Base-by-base conservation (phyloP, 30 jellyfish, hydroid and myxozoan genomes). In the Phacellophora camtschatica region DNA sequence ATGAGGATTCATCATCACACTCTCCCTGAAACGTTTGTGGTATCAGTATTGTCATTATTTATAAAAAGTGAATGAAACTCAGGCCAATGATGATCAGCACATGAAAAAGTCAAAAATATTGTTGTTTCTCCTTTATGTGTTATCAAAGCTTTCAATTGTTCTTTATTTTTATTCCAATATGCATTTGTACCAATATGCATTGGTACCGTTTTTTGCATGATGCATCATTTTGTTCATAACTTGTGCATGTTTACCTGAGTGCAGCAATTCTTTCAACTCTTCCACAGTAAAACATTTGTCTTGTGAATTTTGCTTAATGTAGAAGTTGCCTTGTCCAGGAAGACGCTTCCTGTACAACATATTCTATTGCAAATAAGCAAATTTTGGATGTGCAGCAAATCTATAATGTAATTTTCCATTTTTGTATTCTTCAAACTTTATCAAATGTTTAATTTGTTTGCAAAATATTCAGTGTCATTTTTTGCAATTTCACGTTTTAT, bases 11-110 rank as follows among this genome's bases (percentile, higher is more conserved):
- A 32, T 27, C 9, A 19, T 68, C n/a, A 68, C n/a, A n/a, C n/a
- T n/a, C n/a, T n/a, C n/a, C n/a, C n/a, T n/a, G n/a, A n/a, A n/a
- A n/a, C n/a, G n/a, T n/a, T n/a, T n/a, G n/a, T n/a, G n/a, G n/a
- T n/a, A n/a, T n/a, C n/a, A n/a, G n/a, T n/a, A n/a, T n/a, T n/a
- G n/a, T n/a, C n/a, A n/a, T n/a, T n/a, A n/a, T n/a, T n/a, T n/a
- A n/a, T n/a, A n/a, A n/a, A n/a, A 9, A 84, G 63, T 9, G 61
- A 84, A n/a, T n/a, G 56, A 9, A 62, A 34, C 11, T 62, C 77
- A 22, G 77, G 77, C 77, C 77, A 62, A 62, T 62, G 77, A 18
- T 13, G 11, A n/a, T 62, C 77, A 33, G 82, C 82, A 30, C 22
- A 25, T 31, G 82, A 67, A 16, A 67, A 41, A 11, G 82, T 67